Base-by-base conservation (phyloP, 1,140 invertebrate genomes). In the Eueides isabella region DNA sequence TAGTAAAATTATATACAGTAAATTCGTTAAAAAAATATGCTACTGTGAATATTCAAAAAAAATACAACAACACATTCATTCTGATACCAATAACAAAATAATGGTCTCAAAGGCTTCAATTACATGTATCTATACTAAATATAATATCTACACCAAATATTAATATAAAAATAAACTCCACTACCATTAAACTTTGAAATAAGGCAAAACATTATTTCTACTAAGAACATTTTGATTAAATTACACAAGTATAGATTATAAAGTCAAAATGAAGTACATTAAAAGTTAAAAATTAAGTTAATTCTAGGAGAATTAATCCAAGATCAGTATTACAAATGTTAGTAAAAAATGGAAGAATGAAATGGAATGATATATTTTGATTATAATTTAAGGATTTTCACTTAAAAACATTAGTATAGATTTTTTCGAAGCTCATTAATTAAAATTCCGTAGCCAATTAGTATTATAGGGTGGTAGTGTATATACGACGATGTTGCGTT, bases 381-480 rank as follows among this genome's bases (percentile, higher is more conserved):
- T 19, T 48, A 48, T 48, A 55, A n/a, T 23, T 55, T 19, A 23
- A 26, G 11, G 9, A 55, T 55, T 0, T 11, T 48, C 2, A 6
- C n/a, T 44, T 0, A n/a, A 44, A 44, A 26, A 11, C 0, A 23
- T 67, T 72, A 72, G 23, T 67, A 62, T 23, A 62, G 55, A 62
- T 41, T 67, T 61, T 55, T 61, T 77, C 31, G 64, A 75, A 90
- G 73, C 80, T 87, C 84, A 41, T 81, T 77, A 28, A 92, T 63
- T 11, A 90, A 73, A 9, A 90, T 35, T 33, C 86, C 81, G 67
- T 71, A 88, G 61, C 82, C 80, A 12, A 92, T 74, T 14, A 90
- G 72, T 74, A 85, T 80, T 19, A 89, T 11, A 11, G 81, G 77
- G 70, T 72, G 71, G 71, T 82, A 82, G 29, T 80, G 80, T 6